Percentiles rank a stretch among this genome's conserved stretches.
These are phyloP conservation scores for Dynastes grantii DNA, from an alignment of 2,888 invertebrate genomes.

Conservation along the genomic window DNA sequence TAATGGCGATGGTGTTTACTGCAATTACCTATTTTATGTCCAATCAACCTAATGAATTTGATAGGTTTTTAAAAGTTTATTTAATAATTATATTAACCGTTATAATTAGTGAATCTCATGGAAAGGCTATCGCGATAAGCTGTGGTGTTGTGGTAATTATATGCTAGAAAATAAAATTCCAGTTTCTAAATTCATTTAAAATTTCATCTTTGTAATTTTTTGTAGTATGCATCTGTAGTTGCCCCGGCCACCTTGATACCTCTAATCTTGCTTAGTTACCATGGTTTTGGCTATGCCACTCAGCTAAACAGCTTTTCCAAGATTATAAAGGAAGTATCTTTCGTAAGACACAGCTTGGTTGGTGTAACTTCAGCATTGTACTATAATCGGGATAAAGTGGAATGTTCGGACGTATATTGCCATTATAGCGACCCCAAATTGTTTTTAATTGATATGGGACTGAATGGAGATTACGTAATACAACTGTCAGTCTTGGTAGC, in stretches of 20 bases:
- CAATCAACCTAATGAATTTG: constrained; percentile 26
- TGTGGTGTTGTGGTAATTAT: constrained; percentile 14
- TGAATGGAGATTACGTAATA: constrained; percentile 26
- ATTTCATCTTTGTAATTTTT: neutral
- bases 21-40: constrained; percentile 32
- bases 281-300: constrained; percentile 29
- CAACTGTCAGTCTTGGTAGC: neutral
- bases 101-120: constrained; percentile 35
- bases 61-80: constrained; percentile 33
- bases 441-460: constrained; percentile 31
- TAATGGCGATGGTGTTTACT: constrained; percentile 18
- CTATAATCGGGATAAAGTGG: constrained; percentile 9
- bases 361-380: constrained; percentile 6
- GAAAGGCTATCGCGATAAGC: constrained; percentile 16
- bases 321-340: constrained; percentile 20
- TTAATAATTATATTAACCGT: constrained; percentile 24
- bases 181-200: no score
- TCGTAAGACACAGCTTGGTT: constrained; percentile 11
- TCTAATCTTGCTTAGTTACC: neutral
- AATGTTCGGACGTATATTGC: constrained; percentile 34
- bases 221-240: constrained; percentile 11
- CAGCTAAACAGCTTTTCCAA: constrained; percentile 1
- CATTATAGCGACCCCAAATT: constrained; percentile 23
- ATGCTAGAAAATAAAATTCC: neutral
- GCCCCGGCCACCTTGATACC: constrained; percentile 7